phyloP scores from a whole-genome alignment of 2,113 vertebrate genomes.

The Petrocephalus zakoni region DNA sequence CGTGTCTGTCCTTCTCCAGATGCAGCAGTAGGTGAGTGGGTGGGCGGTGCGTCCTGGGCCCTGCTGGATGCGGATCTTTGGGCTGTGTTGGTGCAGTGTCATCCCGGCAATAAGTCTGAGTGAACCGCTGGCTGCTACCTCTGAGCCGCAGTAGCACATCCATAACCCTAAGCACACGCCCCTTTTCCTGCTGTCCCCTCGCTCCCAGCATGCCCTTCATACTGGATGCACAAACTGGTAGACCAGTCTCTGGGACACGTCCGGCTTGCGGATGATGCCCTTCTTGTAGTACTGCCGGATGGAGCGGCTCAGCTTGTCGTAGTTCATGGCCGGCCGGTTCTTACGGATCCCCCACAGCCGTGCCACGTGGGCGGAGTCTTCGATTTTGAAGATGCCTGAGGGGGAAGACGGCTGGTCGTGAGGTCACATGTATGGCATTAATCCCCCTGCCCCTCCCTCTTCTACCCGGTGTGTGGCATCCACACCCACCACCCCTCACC shows the following conservation, averaged over 20 bases:
- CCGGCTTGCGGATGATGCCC: conserved; percentile 87
- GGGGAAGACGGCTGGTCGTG: neutral
- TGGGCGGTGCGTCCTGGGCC: neutral
- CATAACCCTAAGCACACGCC: neutral
- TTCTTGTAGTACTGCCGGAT: conserved; percentile 98
- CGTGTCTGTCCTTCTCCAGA: neutral
- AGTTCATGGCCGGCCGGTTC: conserved; percentile 94
- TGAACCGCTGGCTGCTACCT: neutral
- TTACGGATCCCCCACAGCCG: conserved; percentile 88
- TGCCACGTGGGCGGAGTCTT: conserved; percentile 89
- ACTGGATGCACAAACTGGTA: conserved; percentile 89
- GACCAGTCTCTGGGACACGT: conserved; percentile 87
- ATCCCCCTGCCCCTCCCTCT: neutral
- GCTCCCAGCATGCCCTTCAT: conserved; percentile 46
- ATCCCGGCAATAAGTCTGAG: neutral
- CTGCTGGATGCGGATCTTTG: neutral
- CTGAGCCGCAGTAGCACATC: neutral
- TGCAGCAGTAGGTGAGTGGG: neutral
- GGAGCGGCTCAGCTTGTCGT: conserved; percentile 92
- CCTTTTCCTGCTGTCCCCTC: neutral
- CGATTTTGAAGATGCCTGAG: conserved; percentile 90
- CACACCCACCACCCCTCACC: conserved; percentile 50
- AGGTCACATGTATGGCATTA: neutral
- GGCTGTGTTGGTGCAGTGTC: neutral
- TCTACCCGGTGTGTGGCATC: neutral